phyloP scores from a whole-genome alignment of 2,797 vertebrate species.

The Agapornis canus region DNA sequence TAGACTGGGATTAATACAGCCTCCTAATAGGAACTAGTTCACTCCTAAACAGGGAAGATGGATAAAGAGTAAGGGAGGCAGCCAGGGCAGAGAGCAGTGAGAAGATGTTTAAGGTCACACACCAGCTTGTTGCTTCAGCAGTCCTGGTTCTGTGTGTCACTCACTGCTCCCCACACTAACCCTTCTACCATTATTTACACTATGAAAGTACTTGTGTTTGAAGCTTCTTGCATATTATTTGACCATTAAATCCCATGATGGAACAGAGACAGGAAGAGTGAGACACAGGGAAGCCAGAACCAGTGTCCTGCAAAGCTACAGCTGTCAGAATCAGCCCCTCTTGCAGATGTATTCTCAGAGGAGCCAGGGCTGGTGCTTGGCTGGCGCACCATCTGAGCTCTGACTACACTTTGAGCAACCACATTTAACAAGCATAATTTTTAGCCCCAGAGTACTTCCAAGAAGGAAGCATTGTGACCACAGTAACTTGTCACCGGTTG shows the following conservation, averaged over 20 bases:
- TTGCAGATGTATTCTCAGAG: neutral
- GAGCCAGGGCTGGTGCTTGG: neutral
- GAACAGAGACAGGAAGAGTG: neutral
- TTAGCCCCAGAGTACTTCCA: neutral
- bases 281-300: neutral
- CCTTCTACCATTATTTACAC: neutral
- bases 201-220: neutral
- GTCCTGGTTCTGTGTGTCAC: neutral
- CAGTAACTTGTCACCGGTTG: neutral
- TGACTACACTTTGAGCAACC: neutral
- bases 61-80: neutral
- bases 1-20: neutral
- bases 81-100: neutral
- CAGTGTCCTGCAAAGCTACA: neutral
- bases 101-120: neutral
- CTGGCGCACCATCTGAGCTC: neutral
- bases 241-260: neutral
- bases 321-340: neutral
- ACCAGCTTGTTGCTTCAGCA: neutral
- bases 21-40: neutral
- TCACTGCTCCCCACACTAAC: neutral
- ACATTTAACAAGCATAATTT: neutral
- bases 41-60: neutral
- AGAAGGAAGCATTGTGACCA: neutral
- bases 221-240: neutral